These are phyloP conservation scores for Triplophysa tibetana DNA, from an alignment of 2,113 vertebrate genomes.

Conservation along the genomic window DNA sequence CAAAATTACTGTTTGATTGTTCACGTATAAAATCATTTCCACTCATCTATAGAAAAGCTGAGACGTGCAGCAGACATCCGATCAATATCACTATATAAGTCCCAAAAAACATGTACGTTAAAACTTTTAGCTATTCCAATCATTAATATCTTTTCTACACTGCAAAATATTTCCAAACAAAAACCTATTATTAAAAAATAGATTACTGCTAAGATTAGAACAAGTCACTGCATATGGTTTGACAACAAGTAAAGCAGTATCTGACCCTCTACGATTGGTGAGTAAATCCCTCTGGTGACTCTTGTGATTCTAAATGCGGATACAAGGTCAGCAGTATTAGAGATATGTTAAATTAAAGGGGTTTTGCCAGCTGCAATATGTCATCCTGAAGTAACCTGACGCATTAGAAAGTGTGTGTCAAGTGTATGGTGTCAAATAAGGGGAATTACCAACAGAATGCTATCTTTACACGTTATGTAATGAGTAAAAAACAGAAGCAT, in stretches of 20 bases:
- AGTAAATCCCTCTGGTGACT: conserved; percentile 9
- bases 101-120: too few relatives aligned
- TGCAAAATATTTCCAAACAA: too few relatives aligned
- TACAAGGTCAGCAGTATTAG: conserved; percentile 46
- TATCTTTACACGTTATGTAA: conserved; percentile 19
- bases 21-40: too few relatives aligned
- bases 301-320: conserved; percentile 47
- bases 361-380: conserved; percentile 59
- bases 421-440: conserved; percentile 27
- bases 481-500: conserved; percentile 42
- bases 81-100: too few relatives aligned
- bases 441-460: conserved; percentile 16
- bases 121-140: too few relatives aligned
- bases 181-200: not conserved
- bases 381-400: conserved; percentile 60
- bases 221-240: not conserved
- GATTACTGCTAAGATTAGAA: not conserved
- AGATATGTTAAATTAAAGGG: conserved; percentile 66
- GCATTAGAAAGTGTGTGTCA: conserved; percentile 40
- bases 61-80: too few relatives aligned
- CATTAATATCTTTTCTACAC: too few relatives aligned
- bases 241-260: not conserved
- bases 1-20: too few relatives aligned
- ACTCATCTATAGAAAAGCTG: too few relatives aligned
- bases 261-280: conserved; percentile 16